Percentiles rank a stretch among this genome's conserved stretches.
These are phyloP conservation scores for Boleophthalmus pectinirostris DNA, from an alignment of 2,113 vertebrate species.

Conservation along the genomic window DNA sequence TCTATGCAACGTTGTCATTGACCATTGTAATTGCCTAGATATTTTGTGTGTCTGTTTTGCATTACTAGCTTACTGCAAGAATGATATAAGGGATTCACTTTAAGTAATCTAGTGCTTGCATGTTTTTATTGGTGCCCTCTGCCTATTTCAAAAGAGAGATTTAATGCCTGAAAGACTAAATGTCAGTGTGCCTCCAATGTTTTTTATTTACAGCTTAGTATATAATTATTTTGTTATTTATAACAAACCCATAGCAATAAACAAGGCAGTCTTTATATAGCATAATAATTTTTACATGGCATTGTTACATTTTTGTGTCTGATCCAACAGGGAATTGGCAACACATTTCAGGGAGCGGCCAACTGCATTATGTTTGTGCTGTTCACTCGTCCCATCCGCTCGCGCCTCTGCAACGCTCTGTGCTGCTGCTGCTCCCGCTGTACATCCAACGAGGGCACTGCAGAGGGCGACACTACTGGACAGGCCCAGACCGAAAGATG, in stretches of 20 bases:
- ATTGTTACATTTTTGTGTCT: constrained; percentile 2
- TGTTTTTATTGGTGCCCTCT: not conserved
- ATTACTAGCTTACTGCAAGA: not conserved
- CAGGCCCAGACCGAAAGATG: constrained; percentile 26
- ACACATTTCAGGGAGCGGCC: constrained; percentile 95
- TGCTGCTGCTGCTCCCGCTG: constrained; percentile 64
- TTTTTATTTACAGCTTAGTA: not conserved
- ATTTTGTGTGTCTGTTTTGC: not conserved
- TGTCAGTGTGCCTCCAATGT: not conserved
- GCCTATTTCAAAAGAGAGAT: not conserved
- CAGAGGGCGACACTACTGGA: constrained; percentile 21
- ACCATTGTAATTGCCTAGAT: not conserved
- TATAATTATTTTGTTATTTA: constrained; percentile 2
- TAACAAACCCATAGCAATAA: not conserved
- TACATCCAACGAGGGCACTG: constrained; percentile 1
- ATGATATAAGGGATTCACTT: not conserved
- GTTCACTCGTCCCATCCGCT: constrained; percentile 80
- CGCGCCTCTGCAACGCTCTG: constrained; percentile 72
- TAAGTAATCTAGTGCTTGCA: not conserved
- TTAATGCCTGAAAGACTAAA: not conserved
- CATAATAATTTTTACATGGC: not conserved
- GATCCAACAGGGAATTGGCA: constrained; percentile 87
- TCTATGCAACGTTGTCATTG: not conserved
- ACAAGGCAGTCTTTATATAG: not conserved
- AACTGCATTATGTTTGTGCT: constrained; percentile 95